These are phyloP conservation scores for Ctenochaetus hawaiiensis DNA, from an alignment of 2,797 vertebrate species.

Conservation along the genomic window DNA sequence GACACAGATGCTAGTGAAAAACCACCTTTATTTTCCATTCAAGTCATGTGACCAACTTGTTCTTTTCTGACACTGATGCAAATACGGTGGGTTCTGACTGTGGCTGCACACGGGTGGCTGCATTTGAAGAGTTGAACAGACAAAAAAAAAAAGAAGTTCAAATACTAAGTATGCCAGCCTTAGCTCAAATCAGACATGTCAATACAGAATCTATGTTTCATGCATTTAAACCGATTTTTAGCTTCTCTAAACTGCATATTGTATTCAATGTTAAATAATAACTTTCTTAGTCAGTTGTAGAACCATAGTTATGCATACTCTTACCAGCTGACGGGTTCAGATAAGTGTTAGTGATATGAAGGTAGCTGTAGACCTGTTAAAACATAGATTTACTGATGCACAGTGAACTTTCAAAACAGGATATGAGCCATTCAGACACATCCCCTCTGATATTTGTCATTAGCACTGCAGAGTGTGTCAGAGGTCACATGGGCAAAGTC, in stretches of 20 bases:
- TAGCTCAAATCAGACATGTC: constrained; percentile 16
- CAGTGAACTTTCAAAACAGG: constrained; percentile 22
- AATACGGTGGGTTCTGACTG: constrained; percentile 29
- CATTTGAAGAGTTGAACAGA: constrained; percentile 23
- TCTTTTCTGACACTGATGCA: constrained; percentile 58
- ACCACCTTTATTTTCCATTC: constrained; percentile 81
- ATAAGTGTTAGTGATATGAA: constrained; percentile 41
- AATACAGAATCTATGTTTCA: constrained; percentile 42
- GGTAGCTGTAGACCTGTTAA: constrained; percentile 31
- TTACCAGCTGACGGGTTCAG: constrained; percentile 30
- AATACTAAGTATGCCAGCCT: neutral
- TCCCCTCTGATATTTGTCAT: neutral
- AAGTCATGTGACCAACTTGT: constrained; percentile 66
- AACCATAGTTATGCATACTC: constrained; percentile 28
- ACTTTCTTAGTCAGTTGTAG: constrained; percentile 31
- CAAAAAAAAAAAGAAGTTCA: neutral
- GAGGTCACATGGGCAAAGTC: neutral
- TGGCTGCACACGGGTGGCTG: constrained; percentile 5
- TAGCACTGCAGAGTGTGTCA: constrained; percentile 1
- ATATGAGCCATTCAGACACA: constrained; percentile 18
- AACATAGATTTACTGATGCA: constrained; percentile 12
- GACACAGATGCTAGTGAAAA: constrained; percentile 74
- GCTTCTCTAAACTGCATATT: constrained; percentile 13
- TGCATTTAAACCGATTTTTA: constrained; percentile 36
- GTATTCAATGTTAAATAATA: constrained; percentile 15